phyloP scores from a whole-genome alignment of 2,888 invertebrate genomes.

The Leptopilina syphax region DNA sequence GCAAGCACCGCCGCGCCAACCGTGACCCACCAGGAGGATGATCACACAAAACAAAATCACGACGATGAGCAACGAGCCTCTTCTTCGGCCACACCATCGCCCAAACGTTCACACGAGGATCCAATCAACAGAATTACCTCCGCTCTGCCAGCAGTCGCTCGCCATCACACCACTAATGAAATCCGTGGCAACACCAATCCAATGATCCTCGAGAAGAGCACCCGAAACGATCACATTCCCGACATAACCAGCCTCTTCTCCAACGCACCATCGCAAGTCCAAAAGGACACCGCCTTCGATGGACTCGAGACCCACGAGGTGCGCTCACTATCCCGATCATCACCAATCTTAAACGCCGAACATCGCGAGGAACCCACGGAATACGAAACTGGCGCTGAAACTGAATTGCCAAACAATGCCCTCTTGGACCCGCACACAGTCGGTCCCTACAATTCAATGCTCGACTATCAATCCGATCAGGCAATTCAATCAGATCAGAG shows the following conservation, averaged over 20 bases:
- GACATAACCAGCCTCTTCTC: conserved; percentile 82
- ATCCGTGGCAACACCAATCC: conserved; percentile 51
- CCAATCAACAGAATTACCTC: conserved; percentile 60
- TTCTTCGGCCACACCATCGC: background rate
- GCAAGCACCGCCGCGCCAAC: conserved; percentile 71
- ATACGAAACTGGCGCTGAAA: conserved; percentile 57
- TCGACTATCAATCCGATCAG: conserved; percentile 74
- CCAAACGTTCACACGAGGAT: conserved; percentile 53
- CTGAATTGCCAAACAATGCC: conserved; percentile 66
- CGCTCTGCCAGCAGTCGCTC: conserved; percentile 49
- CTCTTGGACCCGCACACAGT: conserved; percentile 77
- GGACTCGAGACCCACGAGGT: conserved; percentile 72
- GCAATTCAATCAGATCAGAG: conserved; percentile 74
- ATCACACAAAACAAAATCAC: conserved; percentile 46
- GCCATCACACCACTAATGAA: conserved; percentile 43
- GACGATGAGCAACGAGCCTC: conserved; percentile 43
- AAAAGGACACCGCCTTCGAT: conserved; percentile 69
- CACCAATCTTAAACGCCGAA: conserved; percentile 61
- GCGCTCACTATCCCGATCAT: conserved; percentile 62
- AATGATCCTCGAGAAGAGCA: conserved; percentile 53
- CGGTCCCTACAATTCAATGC: conserved; percentile 82
- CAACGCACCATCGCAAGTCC: conserved; percentile 75
- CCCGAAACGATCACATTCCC: conserved; percentile 78
- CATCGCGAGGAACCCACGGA: conserved; percentile 64
- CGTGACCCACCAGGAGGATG: conserved; percentile 58